Evolutionary conservation across 2,113 vertebrate species (phyloP), one percentile per base, ranked within the genome.

Genomic region (Semnornis frantzii): DNA sequence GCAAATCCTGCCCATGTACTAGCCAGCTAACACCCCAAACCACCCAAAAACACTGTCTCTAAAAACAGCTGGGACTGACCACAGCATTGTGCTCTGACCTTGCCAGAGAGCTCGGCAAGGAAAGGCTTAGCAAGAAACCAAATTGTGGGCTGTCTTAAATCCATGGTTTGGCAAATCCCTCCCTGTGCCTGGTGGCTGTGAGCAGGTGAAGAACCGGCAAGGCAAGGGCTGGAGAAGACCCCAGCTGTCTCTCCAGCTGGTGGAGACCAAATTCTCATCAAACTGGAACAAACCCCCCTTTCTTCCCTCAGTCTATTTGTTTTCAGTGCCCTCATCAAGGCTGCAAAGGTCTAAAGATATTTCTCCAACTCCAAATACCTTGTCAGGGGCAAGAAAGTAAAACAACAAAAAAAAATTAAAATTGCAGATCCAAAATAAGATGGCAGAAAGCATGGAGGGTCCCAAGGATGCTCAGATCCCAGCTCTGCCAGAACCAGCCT

Each of bases 231-330:
- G 91, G 70, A 93, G 89, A 83, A 86, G 77, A 94, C 74, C 65
- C 93, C 94, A 96, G 95, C 94, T 96, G 95, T 93, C 91, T 92
- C 91, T 95, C 95, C 95, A 96, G 95, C 95, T 96, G 93, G 94
- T 94, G 81, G 83, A 93, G 77, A 93, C 91, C 88, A 93, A 95
- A 94, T 93, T 95, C 89, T 92, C 95, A 93, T 94, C 86, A 74
- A 92, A 94, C 62, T 0, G 4, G 86, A 94, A 95, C 86, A 96
- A 96, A 68, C 69, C 69, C 34, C 24, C 58, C 86, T 93, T 96
- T 96, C 89, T 90, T 94, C 34, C 42, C 66, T 42, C 33, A 15
- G 83, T 3, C 0, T 0, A 12, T n/a, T 80, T 74, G 39, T 63
- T 79, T 76, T 54, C 1, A 0, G 60, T 2, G 21, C 65, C 37